phyloP scores from a whole-genome alignment of 64 coral and sea anemone species.

The Montipora cactus region DNA sequence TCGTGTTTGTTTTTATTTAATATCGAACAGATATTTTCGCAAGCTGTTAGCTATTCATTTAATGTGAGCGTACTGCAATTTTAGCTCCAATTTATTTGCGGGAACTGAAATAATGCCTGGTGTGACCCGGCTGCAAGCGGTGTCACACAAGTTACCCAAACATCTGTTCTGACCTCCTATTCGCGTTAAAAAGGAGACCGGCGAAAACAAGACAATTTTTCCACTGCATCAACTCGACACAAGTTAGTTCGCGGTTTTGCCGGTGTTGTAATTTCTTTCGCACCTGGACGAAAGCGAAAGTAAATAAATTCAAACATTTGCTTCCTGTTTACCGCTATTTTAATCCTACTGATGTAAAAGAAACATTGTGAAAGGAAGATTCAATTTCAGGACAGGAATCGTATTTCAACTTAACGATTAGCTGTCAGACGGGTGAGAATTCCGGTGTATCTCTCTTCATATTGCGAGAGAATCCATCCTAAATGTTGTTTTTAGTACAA shows the following conservation, averaged over 20 bases:
- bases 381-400: background rate
- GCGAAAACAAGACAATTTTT: too few species aligned
- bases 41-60: background rate
- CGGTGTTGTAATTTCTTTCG: background rate
- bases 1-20: background rate
- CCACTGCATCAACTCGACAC: too few species aligned
- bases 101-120: conserved; percentile 23
- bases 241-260: background rate
- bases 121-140: background rate
- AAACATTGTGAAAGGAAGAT: background rate
- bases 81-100: background rate
- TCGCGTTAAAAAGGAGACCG: too few species aligned
- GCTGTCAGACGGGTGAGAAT: background rate
- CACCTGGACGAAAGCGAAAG: conserved; percentile 33
- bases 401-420: background rate
- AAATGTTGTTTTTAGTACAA: background rate
- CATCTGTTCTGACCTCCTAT: background rate
- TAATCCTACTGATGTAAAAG: conserved; percentile 16
- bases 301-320: conserved; percentile 25
- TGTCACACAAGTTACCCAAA: conserved; percentile 20
- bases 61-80: background rate
- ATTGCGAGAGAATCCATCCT: too few species aligned
- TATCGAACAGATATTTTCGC: background rate
- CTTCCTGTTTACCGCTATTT: conserved; percentile 27
- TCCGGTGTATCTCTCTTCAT: background rate